Evolutionary conservation across 1,140 invertebrate species (phyloP).

Genomic region (Teleogryllus occipitalis): DNA sequence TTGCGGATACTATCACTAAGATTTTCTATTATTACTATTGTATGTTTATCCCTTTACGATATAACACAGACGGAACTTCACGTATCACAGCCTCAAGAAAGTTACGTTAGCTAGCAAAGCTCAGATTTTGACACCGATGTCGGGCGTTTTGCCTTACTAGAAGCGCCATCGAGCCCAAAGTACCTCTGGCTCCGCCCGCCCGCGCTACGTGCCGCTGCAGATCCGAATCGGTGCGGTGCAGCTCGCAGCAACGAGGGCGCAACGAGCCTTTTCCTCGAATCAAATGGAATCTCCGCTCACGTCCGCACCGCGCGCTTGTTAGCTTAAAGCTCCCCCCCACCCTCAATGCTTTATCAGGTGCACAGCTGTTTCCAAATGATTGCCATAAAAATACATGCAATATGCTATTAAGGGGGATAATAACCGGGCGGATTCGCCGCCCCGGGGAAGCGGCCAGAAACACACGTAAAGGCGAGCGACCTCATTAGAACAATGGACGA

Average conservation of each 20-base stretch:
- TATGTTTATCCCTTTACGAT: no score
- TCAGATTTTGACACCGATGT: no score
- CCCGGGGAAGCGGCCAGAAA: neutral
- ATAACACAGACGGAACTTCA: no score
- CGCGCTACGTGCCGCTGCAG: neutral
- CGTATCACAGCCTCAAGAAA: no score
- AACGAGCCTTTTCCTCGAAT: neutral
- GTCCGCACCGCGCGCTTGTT: neutral
- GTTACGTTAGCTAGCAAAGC: no score
- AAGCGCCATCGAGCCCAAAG: no score
- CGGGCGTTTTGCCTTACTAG: no score
- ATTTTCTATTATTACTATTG: no score
- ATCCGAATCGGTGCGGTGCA: neutral
- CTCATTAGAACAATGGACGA: neutral
- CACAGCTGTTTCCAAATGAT: slow-evolving; percentile 1
- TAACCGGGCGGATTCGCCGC: neutral
- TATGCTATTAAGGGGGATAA: slow-evolving; percentile 1
- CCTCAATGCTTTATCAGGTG: neutral
- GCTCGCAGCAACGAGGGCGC: neutral
- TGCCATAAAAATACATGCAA: neutral
- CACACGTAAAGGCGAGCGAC: neutral
- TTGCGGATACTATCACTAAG: no score
- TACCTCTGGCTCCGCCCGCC: neutral
- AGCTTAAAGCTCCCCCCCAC: neutral
- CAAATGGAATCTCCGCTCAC: neutral